Conservation (phyloP, 2,888 invertebrate genomes). For the Dichetophora obliterata region DNA sequence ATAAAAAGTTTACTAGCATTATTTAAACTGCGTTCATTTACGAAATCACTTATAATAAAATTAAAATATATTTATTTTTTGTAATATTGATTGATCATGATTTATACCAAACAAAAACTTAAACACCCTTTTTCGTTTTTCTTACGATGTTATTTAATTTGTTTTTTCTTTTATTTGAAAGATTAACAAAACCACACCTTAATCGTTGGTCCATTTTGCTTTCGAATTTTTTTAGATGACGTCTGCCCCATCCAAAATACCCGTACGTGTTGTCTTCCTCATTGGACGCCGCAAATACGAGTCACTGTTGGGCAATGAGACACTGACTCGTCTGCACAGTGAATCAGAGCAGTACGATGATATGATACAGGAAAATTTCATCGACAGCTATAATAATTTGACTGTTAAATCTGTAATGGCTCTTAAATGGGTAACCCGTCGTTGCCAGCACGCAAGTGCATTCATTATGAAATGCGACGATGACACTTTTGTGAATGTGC, state of each 20-base stretch:
- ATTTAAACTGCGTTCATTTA: no score
- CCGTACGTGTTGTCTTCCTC: conserved; percentile 64
- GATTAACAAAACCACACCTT: no score
- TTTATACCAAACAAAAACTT: no score
- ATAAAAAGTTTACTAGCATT: no score
- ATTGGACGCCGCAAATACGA: conserved; percentile 61
- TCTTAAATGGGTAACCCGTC: conserved; percentile 82
- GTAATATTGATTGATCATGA: no score
- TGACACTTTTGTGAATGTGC: conserved; percentile 86
- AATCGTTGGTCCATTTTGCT: conserved; percentile 11
- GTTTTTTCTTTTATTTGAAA: no score
- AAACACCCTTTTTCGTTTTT: no score
- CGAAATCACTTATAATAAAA: no score
- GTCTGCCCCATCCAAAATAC: conserved; percentile 42
- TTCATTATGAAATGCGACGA: conserved; percentile 89
- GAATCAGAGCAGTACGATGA: conserved; percentile 80
- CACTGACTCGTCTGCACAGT: conserved; percentile 75
- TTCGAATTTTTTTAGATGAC: conserved; percentile 38
- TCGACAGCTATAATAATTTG: conserved; percentile 88
- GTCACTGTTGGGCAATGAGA: conserved; percentile 69
- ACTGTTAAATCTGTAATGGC: conserved; percentile 88
- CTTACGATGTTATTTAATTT: no score
- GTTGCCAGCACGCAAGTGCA: conserved; percentile 74
- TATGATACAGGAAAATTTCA: conserved; percentile 85
- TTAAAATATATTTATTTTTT: no score